Base-by-base conservation (phyloP, 1,140 invertebrate genomes). In the Thaumatotibia leucotreta region DNA sequence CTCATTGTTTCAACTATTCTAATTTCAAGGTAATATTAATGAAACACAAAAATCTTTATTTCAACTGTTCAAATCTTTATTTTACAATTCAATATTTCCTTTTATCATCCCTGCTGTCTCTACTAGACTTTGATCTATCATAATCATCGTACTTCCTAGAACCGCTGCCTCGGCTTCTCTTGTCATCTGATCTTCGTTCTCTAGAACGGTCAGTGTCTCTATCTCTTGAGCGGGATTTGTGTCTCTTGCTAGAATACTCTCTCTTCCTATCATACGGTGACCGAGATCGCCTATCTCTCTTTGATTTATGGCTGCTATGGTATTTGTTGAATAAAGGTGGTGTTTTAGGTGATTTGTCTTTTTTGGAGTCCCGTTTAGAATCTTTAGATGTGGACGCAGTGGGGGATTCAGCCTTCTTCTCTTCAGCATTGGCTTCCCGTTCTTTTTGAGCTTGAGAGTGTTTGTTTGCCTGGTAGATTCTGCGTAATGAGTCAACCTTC, bases 71-170 rank as follows among this genome's bases (percentile, higher is more conserved):
- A 35, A 63, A 63, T 22, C 23, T 23, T 24, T 54, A 32, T 24
- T 22, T 58, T 45, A 52, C 20, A 61, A 54, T 69, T 80, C 17
- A 91, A 80, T 92, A 89, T 76, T 92, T 92, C 54, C 91, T 79
- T 62, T 92, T 92, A 14, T 91, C 89, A 75, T 92, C 89, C 63
- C 89, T 77, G 29, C 75, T 80, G 33, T 91, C 89, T 61, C 89
- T 74, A 62, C 83, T 85, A 0, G 86, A 84, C 67, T 91, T 89
- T 0, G 91, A 86, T 24, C 89, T 68, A 5, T 92, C 91, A 79
- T 91, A 90, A 71, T 92, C 89, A 76, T 92, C 89, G 85, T 92
- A 91, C 61, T 92, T 92, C 32, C 88, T 81, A 0, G 87, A 90
- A 0, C 39, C 27, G 5, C 75, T 78, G 0, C 66, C 61, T 10